These are phyloP conservation scores for Otis tarda DNA, from an alignment of 2,113 vertebrate genomes.

Conservation along the genomic window DNA sequence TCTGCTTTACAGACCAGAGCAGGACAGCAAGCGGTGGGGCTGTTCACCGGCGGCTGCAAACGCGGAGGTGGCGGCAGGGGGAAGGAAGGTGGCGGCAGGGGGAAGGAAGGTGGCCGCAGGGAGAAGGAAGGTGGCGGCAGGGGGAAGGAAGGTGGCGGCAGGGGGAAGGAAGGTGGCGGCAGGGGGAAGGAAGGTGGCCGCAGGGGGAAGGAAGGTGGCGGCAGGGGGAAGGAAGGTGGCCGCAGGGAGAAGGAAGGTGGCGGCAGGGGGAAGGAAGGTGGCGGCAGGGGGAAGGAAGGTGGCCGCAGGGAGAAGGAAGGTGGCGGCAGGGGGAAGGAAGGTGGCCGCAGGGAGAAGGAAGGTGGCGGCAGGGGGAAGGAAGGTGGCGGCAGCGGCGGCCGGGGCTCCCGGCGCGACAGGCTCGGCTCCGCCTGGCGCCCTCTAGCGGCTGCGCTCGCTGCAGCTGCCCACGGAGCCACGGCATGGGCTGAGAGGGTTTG, in stretches of 20 bases:
- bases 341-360: rapidly evolving
- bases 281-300: rapidly evolving
- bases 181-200: no score
- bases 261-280: background rate
- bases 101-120: rapidly evolving
- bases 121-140: background rate
- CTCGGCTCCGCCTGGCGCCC: rapidly evolving
- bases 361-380: background rate
- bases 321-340: background rate
- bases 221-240: background rate
- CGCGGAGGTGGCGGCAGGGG: background rate
- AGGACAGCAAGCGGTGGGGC: background rate
- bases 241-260: rapidly evolving
- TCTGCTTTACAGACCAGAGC: background rate
- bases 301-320: background rate
- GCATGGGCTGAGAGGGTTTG: rapidly evolving
- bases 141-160: background rate
- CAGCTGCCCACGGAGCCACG: rapidly evolving
- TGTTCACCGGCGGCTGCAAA: background rate
- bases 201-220: background rate
- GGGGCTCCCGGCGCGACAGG: rapidly evolving
- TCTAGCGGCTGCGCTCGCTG: background rate
- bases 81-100: background rate
- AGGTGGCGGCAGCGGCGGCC: rapidly evolving
- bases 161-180: no score